Evolutionary conservation across 2,888 invertebrate genomes (phyloP).

Genomic region (Empis livida): DNA sequence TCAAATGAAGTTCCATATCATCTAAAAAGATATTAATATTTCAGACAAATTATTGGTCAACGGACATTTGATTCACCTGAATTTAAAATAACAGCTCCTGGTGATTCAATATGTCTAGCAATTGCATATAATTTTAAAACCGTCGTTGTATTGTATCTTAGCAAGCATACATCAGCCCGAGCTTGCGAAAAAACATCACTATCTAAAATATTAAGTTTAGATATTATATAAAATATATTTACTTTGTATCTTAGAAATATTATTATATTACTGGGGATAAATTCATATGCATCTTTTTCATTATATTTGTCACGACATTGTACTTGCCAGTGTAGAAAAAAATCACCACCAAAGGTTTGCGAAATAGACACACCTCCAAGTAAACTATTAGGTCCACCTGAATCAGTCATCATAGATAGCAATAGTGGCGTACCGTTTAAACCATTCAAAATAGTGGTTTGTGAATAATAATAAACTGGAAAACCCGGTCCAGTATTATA

Average conservation of each 20-base stretch:
- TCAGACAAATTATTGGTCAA: neutral
- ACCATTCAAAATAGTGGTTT: conserved; percentile 36
- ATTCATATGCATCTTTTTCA: conserved; percentile 40
- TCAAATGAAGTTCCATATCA: conserved; percentile 31
- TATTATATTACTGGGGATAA: conserved; percentile 29
- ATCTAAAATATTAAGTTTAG: no score
- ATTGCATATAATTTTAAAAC: conserved; percentile 51
- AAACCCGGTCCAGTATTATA: conserved; percentile 53
- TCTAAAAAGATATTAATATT: conserved; percentile 16
- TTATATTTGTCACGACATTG: conserved; percentile 39
- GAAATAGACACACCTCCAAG: conserved; percentile 34
- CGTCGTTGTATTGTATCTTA: conserved; percentile 56
- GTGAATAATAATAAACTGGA: conserved; percentile 60
- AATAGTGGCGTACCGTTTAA: conserved; percentile 27
- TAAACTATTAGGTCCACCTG: conserved; percentile 33
- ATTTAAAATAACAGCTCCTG: conserved; percentile 59
- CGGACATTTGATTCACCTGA: no score
- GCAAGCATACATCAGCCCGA: conserved; percentile 49
- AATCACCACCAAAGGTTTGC: conserved; percentile 51
- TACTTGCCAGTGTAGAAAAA: conserved; percentile 65
- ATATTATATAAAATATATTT: neutral
- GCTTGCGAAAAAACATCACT: conserved; percentile 35
- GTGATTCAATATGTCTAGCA: conserved; percentile 48
- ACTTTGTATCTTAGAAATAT: neutral
- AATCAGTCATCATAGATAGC: conserved; percentile 33